These are phyloP conservation scores for Eurypyga helias DNA, from an alignment of 2,113 vertebrate genomes.

Conservation along the genomic window DNA sequence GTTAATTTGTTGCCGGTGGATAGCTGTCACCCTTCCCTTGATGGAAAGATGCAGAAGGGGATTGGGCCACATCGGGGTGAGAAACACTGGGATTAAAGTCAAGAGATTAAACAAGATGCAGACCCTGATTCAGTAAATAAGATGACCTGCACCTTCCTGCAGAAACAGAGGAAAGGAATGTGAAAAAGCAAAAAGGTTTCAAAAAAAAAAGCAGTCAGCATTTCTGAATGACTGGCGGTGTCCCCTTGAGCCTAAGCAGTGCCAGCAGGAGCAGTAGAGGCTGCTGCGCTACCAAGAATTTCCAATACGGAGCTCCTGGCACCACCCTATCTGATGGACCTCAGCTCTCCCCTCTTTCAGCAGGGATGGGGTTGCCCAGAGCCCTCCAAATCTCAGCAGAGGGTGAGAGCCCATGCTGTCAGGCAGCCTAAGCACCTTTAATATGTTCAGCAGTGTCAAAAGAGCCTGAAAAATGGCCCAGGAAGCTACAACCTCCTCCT, in stretches of 20 bases:
- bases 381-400: neutral
- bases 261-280: neutral
- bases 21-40: neutral
- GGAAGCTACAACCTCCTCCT: neutral
- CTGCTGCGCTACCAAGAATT: neutral
- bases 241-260: neutral
- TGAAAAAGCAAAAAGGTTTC: neutral
- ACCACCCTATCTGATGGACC: neutral
- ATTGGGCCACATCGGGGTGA: neutral
- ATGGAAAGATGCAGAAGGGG: neutral
- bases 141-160: neutral
- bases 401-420: neutral
- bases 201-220: neutral
- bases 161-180: neutral
- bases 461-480: conserved; percentile 11
- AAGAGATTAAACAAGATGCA: neutral
- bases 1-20: neutral
- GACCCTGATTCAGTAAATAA: neutral
- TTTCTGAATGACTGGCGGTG: neutral
- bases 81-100: neutral
- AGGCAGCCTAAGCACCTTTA: conserved; percentile 30
- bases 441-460: neutral
- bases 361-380: neutral
- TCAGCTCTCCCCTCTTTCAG: neutral
- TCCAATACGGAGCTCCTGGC: neutral